A percentile compares a stretch with the other conserved stretches of the same genome.
Conservation (phyloP, 2,113 vertebrate genomes). For the Centropus unirufus region DNA sequence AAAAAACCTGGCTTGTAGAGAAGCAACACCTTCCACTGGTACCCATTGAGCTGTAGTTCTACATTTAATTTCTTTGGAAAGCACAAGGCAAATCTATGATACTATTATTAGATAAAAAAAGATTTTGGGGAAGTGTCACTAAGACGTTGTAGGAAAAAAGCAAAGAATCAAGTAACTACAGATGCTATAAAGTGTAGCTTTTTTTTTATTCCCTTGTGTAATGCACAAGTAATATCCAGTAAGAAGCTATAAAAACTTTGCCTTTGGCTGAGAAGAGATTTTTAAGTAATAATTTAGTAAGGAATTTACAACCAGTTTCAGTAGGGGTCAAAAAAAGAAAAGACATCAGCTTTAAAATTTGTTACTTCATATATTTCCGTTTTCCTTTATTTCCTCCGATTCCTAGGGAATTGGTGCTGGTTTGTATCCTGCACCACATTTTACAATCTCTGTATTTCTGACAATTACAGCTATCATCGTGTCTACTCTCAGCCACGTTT, state of each 20-base stretch:
- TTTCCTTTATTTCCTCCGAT: neutral
- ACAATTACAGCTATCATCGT: accelerated
- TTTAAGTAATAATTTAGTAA: neutral
- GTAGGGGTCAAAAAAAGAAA: neutral
- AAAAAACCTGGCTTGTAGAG: neutral
- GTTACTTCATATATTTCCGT: neutral
- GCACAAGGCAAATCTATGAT: neutral
- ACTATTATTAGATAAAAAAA: neutral
- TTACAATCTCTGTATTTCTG: neutral
- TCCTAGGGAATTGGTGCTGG: neutral
- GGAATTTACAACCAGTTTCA: neutral
- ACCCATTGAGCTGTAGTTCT: neutral
- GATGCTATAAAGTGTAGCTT: neutral
- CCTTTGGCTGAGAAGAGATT: neutral
- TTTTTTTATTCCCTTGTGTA: neutral
- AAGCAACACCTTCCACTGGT: neutral
- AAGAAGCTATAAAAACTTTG: neutral
- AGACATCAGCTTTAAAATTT: neutral
- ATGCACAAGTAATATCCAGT: neutral
- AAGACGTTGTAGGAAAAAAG: neutral
- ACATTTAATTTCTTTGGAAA: neutral
- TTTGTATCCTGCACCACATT: accelerated
- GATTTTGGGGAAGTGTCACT: neutral
- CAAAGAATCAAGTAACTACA: neutral
- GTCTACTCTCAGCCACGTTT: accelerated